Base-by-base conservation (phyloP, 1,140 invertebrate genomes). In the Helicorthomorpha holstii region DNA sequence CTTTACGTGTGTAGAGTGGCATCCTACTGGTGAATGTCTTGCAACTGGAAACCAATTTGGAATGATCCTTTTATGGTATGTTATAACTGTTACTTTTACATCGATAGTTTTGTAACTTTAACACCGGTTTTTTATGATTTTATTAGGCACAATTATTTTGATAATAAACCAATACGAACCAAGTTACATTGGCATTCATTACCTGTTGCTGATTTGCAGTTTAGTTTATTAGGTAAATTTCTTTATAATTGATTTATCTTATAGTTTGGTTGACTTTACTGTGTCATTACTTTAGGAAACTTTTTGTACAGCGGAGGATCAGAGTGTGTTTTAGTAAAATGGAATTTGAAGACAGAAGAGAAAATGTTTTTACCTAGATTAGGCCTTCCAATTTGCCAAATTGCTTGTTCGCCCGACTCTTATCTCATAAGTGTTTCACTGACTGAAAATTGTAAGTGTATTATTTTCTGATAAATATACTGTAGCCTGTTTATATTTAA, bases 181-280 rank as follows among this genome's bases (percentile, higher is more conserved):
- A 66, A 76, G 21, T 78, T 77, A 59, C 85, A 89, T 63, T 90
- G 86, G 86, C 86, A 90, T 66, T 75, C 77, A 16, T 69, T 84
- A 51, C 74, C 80, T 51, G 79, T 88, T 1, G 69, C 72, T 42
- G 77, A 78, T 62, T 62, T 89, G 19, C 66, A 66, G 3, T 87
- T 86, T 61, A 79, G 82, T 34, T 62, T 68, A 51, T 75, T 76
- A 56, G 84, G 84, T 71, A 69, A 68, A 43, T 69, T 34, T 34
- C 7, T 34, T 16, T 7, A 34, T 34, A 34, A 7, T 34, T 34
- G 29, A 34, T 34, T 7, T 34, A 7, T 34, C 29, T 34, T 7
- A 7, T 7, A 7, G 7, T 7, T 7, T 34, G 7, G 29, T 34
- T 34, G 7, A 34, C 29, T 34, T 34, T 7, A 7, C 29, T 7